Percentiles rank a stretch among this genome's conserved stretches.
Conservation (phyloP, 2,113 vertebrate species). For the Atherinomorus stipes region DNA sequence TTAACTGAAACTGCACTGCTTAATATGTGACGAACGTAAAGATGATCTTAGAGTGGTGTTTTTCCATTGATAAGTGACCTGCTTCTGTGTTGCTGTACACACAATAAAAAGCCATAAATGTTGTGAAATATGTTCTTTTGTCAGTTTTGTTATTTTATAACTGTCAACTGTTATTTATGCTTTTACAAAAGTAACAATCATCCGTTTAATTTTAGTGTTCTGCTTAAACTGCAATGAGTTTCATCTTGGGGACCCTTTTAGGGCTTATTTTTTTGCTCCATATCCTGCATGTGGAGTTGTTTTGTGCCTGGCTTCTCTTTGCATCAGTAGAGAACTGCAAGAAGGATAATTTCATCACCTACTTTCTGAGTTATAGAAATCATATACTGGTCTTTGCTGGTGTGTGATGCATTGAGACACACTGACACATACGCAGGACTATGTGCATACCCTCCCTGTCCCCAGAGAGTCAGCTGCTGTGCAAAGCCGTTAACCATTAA, state of each 20-base stretch:
- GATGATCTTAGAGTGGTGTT: not conserved
- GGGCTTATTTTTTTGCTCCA: not conserved
- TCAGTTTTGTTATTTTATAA: not conserved
- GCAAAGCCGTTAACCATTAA: slow-evolving; percentile 49
- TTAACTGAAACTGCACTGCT: not conserved
- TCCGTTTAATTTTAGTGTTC: not conserved
- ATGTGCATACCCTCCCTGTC: not conserved
- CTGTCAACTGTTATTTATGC: not conserved
- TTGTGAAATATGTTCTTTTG: not conserved
- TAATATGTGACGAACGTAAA: not conserved
- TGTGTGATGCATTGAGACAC: not conserved
- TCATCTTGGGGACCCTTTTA: not conserved
- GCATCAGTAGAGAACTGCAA: not conserved
- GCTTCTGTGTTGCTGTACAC: not conserved
- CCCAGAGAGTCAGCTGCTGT: slow-evolving; percentile 1
- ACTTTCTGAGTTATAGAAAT: not conserved
- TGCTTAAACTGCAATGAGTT: not conserved
- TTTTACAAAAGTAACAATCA: not conserved
- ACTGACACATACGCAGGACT: not conserved
- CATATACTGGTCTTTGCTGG: not conserved
- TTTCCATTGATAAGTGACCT: slow-evolving; percentile 3
- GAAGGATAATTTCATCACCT: not conserved
- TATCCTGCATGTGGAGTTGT: not conserved
- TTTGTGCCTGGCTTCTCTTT: not conserved
- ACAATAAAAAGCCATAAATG: not conserved